Evolutionary conservation across 2,113 vertebrate genomes (phyloP), one percentile per base, ranked within the genome.

Genomic region (Brachionichthys hirsutus): DNA sequence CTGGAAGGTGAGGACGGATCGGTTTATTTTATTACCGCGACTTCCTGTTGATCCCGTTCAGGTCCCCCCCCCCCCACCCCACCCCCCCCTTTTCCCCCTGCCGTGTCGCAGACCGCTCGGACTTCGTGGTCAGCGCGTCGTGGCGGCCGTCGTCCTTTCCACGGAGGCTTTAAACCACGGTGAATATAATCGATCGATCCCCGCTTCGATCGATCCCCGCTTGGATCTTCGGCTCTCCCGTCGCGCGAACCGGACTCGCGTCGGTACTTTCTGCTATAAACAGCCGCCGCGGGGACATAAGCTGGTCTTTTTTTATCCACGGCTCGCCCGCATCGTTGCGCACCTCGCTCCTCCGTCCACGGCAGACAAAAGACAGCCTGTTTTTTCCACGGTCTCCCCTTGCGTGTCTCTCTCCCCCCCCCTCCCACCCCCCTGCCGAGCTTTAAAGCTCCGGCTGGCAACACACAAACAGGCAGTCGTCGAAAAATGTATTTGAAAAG

Each of bases 401-500:
- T 35, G 76, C 60, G 43, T 12, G 53, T 74, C 17, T 62, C 46
- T 20, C 67, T 59, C 45, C 18, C 61, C n/a, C 18, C 41, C 50
- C 74, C 78, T 76, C 2, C 2, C 8, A 17, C 59, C 48, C 18
- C 67, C 56, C 45, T 19, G 66, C n/a, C 18, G 45, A 50, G 76
- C 77, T 76, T 58, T 38, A 38, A 55, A 77, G 79, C 81, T 64
- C 64, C 65, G 75, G 72, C 87, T 88, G 82, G 87, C 83, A n/a
- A n/a, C n/a, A 87, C 76, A 84, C 81, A 88, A 83, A 88, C 87
- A 82, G 85, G 79, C 88, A 88, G 88, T 88, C 85, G 88, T 90
- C 88, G n/a, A n/a, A 88, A 89, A 90, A 88, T 87, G 85, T 84
- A 88, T 89, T 89, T 86, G 89, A 89, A 90, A 89, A 87, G 84